A percentile compares a stretch with the other conserved stretches of the same genome.
Conservation (phyloP, 2,888 invertebrate species). For the Onthophagus sagittarius region DNA sequence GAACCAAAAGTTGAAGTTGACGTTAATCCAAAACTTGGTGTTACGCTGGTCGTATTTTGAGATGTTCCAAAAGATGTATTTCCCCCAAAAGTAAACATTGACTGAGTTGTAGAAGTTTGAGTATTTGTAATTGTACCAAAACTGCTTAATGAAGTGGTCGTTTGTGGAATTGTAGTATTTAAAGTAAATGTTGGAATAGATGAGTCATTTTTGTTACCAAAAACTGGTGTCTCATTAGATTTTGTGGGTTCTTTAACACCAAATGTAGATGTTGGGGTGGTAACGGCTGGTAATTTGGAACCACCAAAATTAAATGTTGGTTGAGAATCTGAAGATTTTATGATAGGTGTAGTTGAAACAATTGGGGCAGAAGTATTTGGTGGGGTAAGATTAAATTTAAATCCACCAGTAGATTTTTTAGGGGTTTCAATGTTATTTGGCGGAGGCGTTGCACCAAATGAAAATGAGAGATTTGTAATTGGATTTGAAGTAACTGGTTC, state of each 20-base stretch:
- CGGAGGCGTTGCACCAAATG: neutral
- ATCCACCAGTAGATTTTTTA: neutral
- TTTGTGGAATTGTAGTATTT: neutral
- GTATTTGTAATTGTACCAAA: neutral
- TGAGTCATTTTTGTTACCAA: neutral
- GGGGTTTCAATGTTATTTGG: neutral
- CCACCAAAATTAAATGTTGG: neutral
- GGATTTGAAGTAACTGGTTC: neutral
- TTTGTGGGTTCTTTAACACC: neutral
- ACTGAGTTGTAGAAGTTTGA: neutral
- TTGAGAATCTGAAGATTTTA: neutral
- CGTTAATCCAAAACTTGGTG: neutral
- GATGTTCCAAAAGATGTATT: neutral
- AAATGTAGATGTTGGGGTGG: neutral
- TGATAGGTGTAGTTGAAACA: slow-evolving; percentile 5
- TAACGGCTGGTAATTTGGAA: neutral
- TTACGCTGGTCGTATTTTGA: neutral
- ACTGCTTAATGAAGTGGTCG: neutral
- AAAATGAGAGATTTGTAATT: slow-evolving; percentile 3
- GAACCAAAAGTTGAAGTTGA: slow-evolving; percentile 10
- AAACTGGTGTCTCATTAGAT: neutral
- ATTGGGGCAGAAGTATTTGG: neutral
- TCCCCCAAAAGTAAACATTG: neutral
- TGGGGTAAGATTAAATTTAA: slow-evolving; percentile 5
- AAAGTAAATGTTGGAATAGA: neutral